A percentile compares a stretch with the other conserved stretches of the same genome.
These are phyloP conservation scores for Rhizomys pruinosus DNA, from an alignment of 2,113 vertebrate species.

Conservation along the genomic window DNA sequence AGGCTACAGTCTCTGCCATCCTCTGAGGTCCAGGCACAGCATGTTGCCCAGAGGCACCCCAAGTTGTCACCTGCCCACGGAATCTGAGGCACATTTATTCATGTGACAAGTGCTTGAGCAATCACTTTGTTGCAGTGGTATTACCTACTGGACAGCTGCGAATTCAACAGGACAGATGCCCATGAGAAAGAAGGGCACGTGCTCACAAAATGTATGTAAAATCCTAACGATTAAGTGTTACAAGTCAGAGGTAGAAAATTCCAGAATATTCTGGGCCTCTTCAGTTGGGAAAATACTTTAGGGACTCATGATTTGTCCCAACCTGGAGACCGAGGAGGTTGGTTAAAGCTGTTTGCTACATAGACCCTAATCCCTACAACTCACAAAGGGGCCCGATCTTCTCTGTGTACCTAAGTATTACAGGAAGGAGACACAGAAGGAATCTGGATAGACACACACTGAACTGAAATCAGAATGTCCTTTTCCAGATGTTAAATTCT, in stretches of 20 bases:
- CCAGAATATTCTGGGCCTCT: background rate
- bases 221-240: background rate
- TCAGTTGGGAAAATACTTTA: background rate
- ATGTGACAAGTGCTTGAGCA: background rate
- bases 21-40: background rate
- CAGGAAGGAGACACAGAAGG: too few species aligned
- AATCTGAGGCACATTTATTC: background rate
- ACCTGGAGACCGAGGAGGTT: background rate
- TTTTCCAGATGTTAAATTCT: background rate
- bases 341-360: background rate
- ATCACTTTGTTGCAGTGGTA: background rate
- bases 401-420: background rate
- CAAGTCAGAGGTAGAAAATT: background rate
- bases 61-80: too few species aligned
- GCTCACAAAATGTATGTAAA: background rate
- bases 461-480: background rate
- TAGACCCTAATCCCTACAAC: background rate
- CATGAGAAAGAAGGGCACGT: background rate
- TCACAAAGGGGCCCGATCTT: background rate
- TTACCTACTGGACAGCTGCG: background rate
- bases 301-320: background rate
- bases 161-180: too few species aligned
- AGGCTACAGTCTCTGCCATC: rapidly evolving
- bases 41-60: rapidly evolving
- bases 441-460: background rate